These are phyloP conservation scores for Trichonephila clavipes DNA, from an alignment of 1,140 invertebrate species.

Conservation along the genomic window DNA sequence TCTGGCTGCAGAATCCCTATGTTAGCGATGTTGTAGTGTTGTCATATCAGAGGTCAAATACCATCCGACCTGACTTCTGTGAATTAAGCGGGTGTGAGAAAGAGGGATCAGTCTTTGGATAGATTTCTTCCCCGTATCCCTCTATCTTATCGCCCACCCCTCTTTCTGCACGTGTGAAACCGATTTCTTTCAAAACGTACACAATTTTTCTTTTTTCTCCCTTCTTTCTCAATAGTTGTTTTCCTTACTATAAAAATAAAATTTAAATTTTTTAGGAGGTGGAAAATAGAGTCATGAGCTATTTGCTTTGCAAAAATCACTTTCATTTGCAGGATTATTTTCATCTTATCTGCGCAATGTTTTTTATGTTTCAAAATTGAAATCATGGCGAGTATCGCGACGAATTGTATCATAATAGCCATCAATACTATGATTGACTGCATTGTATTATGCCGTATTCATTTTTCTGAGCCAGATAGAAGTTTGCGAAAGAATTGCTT, in stretches of 20 bases:
- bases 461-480: too few relatives aligned
- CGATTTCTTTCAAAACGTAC: not conserved
- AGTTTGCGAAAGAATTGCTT: too few relatives aligned
- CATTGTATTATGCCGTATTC: too few relatives aligned
- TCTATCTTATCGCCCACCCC: not conserved
- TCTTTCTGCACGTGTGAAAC: conserved; percentile 33
- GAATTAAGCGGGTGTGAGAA: conserved; percentile 51
- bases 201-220: not conserved
- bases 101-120: not conserved
- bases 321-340: too few relatives aligned
- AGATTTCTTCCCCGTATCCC: not conserved
- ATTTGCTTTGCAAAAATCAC: not conserved
- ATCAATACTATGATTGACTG: too few relatives aligned
- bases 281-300: not conserved
- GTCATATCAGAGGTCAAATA: conserved; percentile 42
- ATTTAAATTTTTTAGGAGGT: not conserved
- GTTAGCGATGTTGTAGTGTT: not conserved
- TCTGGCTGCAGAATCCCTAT: not conserved
- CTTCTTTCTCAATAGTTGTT: not conserved
- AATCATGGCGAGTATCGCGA: too few relatives aligned
- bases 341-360: too few relatives aligned
- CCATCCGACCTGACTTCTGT: conserved; percentile 45
- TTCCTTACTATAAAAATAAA: not conserved
- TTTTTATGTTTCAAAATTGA: too few relatives aligned
- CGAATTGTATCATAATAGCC: too few relatives aligned